Evolutionary conservation across 2,888 invertebrate genomes (phyloP).

Genomic region (Sphecodes monilicornis): DNA sequence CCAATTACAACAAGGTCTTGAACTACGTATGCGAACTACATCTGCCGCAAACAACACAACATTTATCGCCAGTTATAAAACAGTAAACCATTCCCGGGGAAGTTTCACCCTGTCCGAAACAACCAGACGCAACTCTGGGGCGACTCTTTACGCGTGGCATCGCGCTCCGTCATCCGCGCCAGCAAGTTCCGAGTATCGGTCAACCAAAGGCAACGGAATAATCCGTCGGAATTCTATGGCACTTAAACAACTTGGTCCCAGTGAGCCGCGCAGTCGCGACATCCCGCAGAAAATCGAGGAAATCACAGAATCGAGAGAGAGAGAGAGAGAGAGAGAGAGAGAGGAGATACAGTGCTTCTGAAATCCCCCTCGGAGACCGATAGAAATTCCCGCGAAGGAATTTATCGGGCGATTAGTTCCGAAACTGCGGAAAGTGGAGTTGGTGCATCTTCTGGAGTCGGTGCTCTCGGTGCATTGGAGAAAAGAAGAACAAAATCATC

Average conservation of each 20-base stretch:
- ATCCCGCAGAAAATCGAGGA: background rate
- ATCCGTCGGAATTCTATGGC: background rate
- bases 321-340: background rate
- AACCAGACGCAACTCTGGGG: background rate
- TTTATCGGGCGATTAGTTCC: constrained; percentile 41
- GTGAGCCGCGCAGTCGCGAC: background rate
- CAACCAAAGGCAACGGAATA: background rate
- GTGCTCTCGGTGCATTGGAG: background rate
- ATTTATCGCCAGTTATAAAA: background rate
- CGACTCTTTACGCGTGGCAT: background rate
- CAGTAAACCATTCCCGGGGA: background rate
- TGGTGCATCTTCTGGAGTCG: background rate
- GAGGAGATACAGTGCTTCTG: background rate
- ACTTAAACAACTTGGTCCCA: background rate
- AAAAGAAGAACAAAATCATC: constrained; percentile 9
- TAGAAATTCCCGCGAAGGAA: constrained; percentile 30
- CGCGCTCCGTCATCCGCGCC: background rate
- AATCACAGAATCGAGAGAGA: too few species aligned
- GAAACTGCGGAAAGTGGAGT: constrained; percentile 14
- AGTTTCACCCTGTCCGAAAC: background rate
- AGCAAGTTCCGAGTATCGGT: background rate
- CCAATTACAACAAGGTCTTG: too few species aligned
- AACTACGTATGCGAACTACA: too few species aligned
- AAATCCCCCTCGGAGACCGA: background rate
- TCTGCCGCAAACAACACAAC: background rate